Conservation (phyloP, 64 coral and sea anemone genomes). For the Platygyra sinensis region DNA sequence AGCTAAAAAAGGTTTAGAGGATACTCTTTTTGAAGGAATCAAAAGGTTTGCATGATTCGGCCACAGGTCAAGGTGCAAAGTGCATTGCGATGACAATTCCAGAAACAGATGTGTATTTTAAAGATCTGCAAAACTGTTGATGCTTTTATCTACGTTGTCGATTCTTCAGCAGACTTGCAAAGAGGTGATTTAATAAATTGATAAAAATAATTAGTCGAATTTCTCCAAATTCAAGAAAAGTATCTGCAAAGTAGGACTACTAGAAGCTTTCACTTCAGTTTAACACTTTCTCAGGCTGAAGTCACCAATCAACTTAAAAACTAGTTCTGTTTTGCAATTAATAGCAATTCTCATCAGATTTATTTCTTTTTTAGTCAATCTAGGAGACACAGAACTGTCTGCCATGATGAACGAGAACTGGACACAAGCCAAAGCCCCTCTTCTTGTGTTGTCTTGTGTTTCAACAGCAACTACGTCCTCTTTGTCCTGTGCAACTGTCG, state of each 20-base stretch:
- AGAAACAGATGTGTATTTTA: constrained; percentile 76
- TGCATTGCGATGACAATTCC: constrained; percentile 76
- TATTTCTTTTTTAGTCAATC: constrained; percentile 46
- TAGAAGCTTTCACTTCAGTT: too few species aligned
- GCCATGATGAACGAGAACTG: constrained; percentile 89
- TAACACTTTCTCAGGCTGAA: too few species aligned
- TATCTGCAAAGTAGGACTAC: too few species aligned
- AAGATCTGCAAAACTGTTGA: constrained; percentile 89
- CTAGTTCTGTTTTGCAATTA: too few species aligned
- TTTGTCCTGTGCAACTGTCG: constrained; percentile 68
- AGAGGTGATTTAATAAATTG: constrained; percentile 42
- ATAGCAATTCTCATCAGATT: too few species aligned
- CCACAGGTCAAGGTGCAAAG: constrained; percentile 25
- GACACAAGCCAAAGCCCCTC: constrained; percentile 66
- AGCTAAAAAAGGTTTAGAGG: constrained; percentile 57
- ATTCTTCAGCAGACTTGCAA: constrained; percentile 72
- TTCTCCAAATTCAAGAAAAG: too few species aligned
- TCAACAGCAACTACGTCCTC: constrained; percentile 41
- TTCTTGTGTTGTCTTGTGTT: constrained; percentile 80
- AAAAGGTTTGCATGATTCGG: constrained; percentile 38
- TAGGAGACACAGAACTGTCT: constrained; percentile 72
- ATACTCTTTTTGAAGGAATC: constrained; percentile 55
- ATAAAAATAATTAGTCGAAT: too few species aligned
- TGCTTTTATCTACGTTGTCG: constrained; percentile 93
- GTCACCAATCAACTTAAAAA: too few species aligned